These are phyloP conservation scores for Archocentrus centrarchus DNA, from an alignment of 2,113 vertebrate species.

Conservation along the genomic window DNA sequence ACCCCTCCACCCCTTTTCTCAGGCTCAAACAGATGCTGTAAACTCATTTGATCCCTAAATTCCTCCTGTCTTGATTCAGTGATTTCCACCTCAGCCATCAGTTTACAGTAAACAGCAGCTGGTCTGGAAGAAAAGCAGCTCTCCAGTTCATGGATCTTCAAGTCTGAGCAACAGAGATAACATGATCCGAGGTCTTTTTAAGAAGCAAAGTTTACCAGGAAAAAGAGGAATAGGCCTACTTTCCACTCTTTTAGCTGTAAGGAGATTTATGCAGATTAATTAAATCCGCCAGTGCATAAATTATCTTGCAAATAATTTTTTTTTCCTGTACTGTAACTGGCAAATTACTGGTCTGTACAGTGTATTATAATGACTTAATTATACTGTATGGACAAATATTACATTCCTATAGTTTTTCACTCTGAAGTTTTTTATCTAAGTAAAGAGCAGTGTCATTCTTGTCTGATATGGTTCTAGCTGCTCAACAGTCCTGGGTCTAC, in stretches of 20 bases:
- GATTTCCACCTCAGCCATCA: neutral
- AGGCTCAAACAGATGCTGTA: neutral
- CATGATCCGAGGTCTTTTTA: neutral
- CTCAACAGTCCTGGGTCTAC: too few relatives aligned
- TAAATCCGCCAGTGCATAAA: neutral
- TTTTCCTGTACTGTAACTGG: neutral
- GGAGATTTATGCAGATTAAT: neutral
- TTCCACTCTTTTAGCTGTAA: too few relatives aligned
- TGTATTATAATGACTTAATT: neutral
- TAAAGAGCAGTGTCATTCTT: too few relatives aligned
- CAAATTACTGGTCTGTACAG: too few relatives aligned
- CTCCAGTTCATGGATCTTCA: neutral
- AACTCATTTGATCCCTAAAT: conserved; percentile 13
- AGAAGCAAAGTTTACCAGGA: neutral
- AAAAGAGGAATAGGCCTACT: neutral
- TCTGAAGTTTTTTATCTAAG: too few relatives aligned
- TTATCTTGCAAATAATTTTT: neutral
- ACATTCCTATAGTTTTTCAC: too few relatives aligned
- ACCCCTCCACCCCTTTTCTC: neutral
- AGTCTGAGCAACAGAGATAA: neutral
- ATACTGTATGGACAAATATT: neutral
- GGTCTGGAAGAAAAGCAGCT: conserved; percentile 11
- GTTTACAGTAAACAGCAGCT: conserved; percentile 56
- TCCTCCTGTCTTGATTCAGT: neutral
- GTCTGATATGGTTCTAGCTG: too few relatives aligned